phyloP scores from a whole-genome alignment of 92 coral and sea anemone species.

The Epizoanthus ramosus region DNA sequence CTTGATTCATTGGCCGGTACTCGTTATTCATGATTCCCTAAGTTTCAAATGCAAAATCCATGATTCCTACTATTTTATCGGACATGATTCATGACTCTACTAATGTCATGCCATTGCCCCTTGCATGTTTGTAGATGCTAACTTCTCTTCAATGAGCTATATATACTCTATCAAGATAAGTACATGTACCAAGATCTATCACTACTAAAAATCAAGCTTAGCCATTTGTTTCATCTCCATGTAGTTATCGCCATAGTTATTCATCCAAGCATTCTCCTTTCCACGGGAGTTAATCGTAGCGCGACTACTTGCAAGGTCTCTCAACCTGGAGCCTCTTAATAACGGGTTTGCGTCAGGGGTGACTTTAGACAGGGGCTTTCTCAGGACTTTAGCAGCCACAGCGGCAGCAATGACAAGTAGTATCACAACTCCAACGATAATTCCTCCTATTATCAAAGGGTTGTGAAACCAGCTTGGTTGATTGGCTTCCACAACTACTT shows the following conservation, averaged over 20 bases:
- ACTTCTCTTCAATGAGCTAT: not conserved
- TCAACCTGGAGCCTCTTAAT: constrained; percentile 6
- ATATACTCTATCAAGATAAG: too few species aligned
- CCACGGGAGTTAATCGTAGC: constrained; percentile 7
- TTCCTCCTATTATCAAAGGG: constrained; percentile 6
- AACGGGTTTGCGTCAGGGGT: constrained; percentile 18
- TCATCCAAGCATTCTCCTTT: constrained; percentile 16
- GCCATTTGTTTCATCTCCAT: constrained; percentile 30
- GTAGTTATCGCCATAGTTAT: not conserved
- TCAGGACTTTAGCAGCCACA: not conserved
- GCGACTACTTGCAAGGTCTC: constrained; percentile 11
- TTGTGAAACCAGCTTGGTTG: not conserved
- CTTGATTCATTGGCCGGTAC: too few species aligned
- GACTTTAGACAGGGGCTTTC: constrained; percentile 8
- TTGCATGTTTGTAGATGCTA: too few species aligned
- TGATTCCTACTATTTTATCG: too few species aligned
- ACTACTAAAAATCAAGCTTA: constrained; percentile 24
- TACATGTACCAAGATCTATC: too few species aligned
- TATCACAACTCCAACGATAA: not conserved
- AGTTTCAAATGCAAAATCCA: too few species aligned
- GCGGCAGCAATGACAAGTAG: not conserved
- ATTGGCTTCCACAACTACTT: not conserved
- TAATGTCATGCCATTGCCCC: too few species aligned
- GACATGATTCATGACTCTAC: too few species aligned
- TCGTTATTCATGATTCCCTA: too few species aligned